Evolutionary conservation across 2,888 invertebrate species (phyloP).

Genomic region (Leucophenga montana): DNA sequence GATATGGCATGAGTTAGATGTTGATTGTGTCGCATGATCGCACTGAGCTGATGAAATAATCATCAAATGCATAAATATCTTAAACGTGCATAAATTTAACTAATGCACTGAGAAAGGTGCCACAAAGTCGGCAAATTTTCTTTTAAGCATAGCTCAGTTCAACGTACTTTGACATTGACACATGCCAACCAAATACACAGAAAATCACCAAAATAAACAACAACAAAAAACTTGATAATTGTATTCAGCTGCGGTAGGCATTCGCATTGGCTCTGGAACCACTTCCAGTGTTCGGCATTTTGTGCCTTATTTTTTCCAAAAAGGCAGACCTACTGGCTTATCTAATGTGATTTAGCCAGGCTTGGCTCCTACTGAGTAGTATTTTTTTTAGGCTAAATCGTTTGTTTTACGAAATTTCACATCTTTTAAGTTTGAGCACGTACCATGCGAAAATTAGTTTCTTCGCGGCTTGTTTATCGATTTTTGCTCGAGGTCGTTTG

Average conservation of each 20-base stretch:
- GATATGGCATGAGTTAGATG: neutral
- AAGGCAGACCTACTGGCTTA: neutral
- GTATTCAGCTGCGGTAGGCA: neutral
- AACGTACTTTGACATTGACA: conserved; percentile 64
- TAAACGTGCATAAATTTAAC: conserved; percentile 45
- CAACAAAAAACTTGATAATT: neutral
- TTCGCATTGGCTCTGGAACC: too few relatives aligned
- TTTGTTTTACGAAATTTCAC: too few relatives aligned
- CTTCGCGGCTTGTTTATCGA: neutral
- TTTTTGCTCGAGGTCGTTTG: neutral
- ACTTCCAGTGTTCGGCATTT: conserved; percentile 39
- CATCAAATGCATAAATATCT: neutral
- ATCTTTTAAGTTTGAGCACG: conserved; percentile 16
- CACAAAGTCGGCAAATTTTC: conserved; percentile 64
- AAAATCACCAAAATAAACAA: conserved; percentile 20
- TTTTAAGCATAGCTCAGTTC: conserved; percentile 59
- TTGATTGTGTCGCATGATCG: too few relatives aligned
- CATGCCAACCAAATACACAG: too few relatives aligned
- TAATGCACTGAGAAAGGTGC: conserved; percentile 53
- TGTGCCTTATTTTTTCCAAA: conserved; percentile 56
- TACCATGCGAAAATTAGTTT: conserved; percentile 11
- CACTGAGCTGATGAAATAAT: neutral
- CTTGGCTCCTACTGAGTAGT: conserved; percentile 32
- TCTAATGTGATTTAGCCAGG: neutral
- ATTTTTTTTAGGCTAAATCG: neutral